These are phyloP conservation scores for Microctonus aethiopoides DNA, from an alignment of 2,888 invertebrate species.

Conservation along the genomic window DNA sequence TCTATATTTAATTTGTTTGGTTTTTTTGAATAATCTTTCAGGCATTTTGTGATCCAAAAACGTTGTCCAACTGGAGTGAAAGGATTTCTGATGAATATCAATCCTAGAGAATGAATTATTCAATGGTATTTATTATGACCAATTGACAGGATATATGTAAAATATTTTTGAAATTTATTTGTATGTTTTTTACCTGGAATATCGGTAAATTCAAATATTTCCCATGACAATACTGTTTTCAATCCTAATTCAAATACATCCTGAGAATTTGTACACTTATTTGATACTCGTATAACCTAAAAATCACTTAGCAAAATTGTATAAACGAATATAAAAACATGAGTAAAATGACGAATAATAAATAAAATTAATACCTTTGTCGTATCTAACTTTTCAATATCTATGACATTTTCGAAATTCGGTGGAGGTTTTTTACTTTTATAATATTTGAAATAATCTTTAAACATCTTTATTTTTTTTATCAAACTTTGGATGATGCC, in stretches of 20 bases:
- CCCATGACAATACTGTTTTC: conserved; percentile 71
- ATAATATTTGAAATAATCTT: conserved; percentile 82
- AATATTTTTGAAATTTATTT: conserved; percentile 2
- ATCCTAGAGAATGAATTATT: conserved; percentile 68
- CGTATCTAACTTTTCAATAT: conserved; percentile 65
- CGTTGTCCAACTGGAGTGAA: conserved; percentile 82
- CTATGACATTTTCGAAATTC: conserved; percentile 74
- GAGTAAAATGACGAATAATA: conserved; percentile 1
- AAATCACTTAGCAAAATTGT: conserved; percentile 35
- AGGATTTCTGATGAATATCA: conserved; percentile 85
- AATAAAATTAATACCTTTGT: conserved; percentile 46
- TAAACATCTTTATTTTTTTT: conserved; percentile 70
- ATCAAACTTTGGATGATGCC: conserved; percentile 43
- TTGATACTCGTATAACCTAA: conserved; percentile 59
- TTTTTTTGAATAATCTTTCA: conserved; percentile 79
- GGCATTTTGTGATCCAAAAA: conserved; percentile 84
- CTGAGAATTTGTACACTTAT: conserved; percentile 22
- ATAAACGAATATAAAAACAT: not conserved
- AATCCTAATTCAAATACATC: conserved; percentile 63
- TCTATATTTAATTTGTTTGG: conserved; percentile 81
- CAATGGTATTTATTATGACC: conserved; percentile 6
- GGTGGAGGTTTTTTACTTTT: conserved; percentile 78
- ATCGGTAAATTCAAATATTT: conserved; percentile 71
- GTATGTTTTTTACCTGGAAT: conserved; percentile 70
- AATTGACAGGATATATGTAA: conserved; percentile 2